These are phyloP conservation scores for Aspidiotus destructor DNA, from an alignment of 2,888 invertebrate genomes.

Conservation along the genomic window DNA sequence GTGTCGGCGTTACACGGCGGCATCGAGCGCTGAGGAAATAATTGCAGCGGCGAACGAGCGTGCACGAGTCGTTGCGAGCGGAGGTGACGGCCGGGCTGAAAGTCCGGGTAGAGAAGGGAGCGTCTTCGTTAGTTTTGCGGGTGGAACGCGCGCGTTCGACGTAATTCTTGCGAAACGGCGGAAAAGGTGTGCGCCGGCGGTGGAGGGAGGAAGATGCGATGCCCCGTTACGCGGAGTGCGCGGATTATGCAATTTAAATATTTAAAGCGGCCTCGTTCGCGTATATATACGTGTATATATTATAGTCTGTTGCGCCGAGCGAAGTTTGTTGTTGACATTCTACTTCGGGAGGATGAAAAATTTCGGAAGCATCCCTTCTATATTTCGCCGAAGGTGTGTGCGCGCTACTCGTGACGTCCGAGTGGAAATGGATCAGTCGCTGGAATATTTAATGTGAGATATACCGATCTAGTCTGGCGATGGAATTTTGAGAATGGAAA, in stretches of 20 bases:
- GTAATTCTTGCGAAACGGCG: background rate
- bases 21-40: too few relatives aligned
- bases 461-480: too few relatives aligned
- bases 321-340: conserved; percentile 8
- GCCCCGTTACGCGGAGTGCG: background rate
- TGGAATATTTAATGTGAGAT: too few relatives aligned
- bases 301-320: background rate
- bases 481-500: too few relatives aligned
- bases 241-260: conserved; percentile 30
- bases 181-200: background rate
- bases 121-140: background rate
- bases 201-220: background rate
- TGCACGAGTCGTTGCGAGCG: background rate
- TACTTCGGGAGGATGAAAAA: background rate
- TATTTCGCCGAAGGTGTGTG: background rate
- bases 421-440: background rate
- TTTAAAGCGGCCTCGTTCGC: conserved; percentile 17
- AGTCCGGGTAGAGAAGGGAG: background rate
- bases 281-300: too few relatives aligned
- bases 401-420: background rate
- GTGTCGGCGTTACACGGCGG: too few relatives aligned
- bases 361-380: background rate
- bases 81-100: background rate
- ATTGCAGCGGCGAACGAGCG: background rate
- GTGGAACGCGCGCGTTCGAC: background rate